A percentile compares a stretch with the other conserved stretches of the same genome.
Conservation (phyloP, 1,140 invertebrate genomes). For the Leucophenga varia region DNA sequence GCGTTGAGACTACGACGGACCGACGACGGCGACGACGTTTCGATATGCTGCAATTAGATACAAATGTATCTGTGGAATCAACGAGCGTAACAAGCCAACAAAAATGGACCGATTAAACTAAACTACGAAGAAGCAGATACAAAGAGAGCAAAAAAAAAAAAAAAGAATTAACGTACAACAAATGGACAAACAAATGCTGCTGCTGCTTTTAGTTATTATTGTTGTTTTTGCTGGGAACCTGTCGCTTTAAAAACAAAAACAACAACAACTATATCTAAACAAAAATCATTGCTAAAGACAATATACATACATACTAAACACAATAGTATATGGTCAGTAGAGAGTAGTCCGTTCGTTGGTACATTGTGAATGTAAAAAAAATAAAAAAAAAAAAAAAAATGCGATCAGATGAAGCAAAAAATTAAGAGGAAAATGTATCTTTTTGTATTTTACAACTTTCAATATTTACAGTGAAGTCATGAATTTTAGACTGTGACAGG, state of each 20-base stretch:
- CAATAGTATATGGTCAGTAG: background rate
- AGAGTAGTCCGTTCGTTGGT: background rate
- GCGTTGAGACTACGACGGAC: constrained; percentile 16
- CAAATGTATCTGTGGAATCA: constrained; percentile 37
- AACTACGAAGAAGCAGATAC: too few relatives aligned
- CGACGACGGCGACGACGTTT: constrained; percentile 27
- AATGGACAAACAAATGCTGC: too few relatives aligned
- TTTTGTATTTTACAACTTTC: too few relatives aligned
- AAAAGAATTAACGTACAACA: too few relatives aligned
- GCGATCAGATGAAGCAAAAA: background rate
- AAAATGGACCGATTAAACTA: too few relatives aligned
- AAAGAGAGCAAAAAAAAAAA: too few relatives aligned
- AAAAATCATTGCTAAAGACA: constrained; percentile 21
- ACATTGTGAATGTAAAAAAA: background rate
- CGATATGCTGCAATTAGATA: constrained; percentile 42
- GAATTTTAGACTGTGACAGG: too few relatives aligned
- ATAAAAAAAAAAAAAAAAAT: background rate
- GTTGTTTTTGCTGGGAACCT: too few relatives aligned
- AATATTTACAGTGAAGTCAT: too few relatives aligned
- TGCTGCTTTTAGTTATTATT: too few relatives aligned
- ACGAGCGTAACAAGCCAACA: constrained; percentile 16
- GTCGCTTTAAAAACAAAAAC: constrained; percentile 23
- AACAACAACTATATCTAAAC: too few relatives aligned
- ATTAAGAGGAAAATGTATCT: constrained; percentile 25
- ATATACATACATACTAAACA: background rate